Base-by-base conservation (phyloP, 2,888 invertebrate genomes). In the Dasysyrphus albostriatus region DNA sequence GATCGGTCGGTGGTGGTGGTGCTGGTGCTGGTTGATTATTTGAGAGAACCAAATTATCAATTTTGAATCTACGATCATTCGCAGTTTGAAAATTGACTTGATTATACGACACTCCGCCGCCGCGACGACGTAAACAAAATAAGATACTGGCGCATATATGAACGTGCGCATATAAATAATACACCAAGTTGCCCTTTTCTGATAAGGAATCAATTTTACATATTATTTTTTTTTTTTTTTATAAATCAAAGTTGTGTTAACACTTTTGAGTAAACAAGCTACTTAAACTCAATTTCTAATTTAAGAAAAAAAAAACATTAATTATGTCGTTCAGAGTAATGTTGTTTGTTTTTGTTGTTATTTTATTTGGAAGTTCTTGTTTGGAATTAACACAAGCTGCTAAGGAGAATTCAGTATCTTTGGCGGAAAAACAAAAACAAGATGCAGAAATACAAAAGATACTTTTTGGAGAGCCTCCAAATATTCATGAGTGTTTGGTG, bases 401-500 rank as follows among this genome's bases (percentile, higher is more conserved):
- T 12, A 37, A 51, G 8, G n/a, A 61, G 9, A 63, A 37, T 14
- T 14, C 24, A 47, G 10, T 37, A 16, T 8, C 2, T 12, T 72
- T 54, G 29, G 10, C 3, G 2, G 56, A 73, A 5, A 73, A 73
- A 10, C 34, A 65, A 47, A 16, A 12, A 0, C 37, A 47, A 19
- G 61, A 78, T 78, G 47, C 16, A 12, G 61, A 51, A 1, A 72
- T 78, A 12, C 16, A 61, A 14, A 10, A 51, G 10, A 78, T 72
- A 6, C 37, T 78, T 24, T 78, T 54, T 32, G 61, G 70, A 19
- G 49, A 42, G 3, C 24, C 32, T 19, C 24, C 51, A 19, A 44
- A 54, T 39, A 42, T 72, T 14, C 51, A 63, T 1, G 39, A 70
- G 10, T 78, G 78, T 54, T 14, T 78, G 70, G 78, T 78, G 14